Evolutionary conservation across 2,888 invertebrate genomes (phyloP).

Genomic region (Acanthopleura granulata): DNA sequence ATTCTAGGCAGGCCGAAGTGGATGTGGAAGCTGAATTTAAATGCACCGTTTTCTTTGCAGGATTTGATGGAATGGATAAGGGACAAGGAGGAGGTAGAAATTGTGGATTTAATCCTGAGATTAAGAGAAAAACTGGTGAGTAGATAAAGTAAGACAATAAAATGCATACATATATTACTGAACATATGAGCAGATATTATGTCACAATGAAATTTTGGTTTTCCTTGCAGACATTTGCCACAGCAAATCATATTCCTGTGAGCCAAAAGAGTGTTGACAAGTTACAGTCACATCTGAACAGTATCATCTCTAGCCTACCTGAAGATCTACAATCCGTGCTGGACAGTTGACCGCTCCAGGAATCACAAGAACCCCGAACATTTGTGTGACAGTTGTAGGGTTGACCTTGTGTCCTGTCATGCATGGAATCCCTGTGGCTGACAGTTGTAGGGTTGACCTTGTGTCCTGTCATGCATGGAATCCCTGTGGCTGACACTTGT

Average conservation of each 20-base stretch:
- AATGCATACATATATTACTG: no score
- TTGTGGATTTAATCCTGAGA: conserved; percentile 96
- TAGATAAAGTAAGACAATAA: conserved; percentile 63
- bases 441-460: no score
- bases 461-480: no score
- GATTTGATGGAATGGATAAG: conserved; percentile 91
- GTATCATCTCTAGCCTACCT: conserved; percentile 85
- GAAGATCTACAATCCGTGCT: conserved; percentile 89
- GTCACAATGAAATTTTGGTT: neutral
- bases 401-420: no score
- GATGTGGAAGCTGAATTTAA: no score
- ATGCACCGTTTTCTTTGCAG: conserved; percentile 71
- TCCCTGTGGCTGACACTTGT: no score
- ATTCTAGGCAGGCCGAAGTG: no score
- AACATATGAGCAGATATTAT: no score
- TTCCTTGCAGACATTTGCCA: conserved; percentile 54
- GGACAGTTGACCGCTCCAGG: conserved; percentile 44
- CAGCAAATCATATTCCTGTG: conserved; percentile 73
- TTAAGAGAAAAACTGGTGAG: conserved; percentile 89
- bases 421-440: no score
- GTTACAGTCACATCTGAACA: conserved; percentile 79
- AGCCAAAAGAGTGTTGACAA: conserved; percentile 73
- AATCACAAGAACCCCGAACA: neutral
- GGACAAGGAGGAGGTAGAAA: conserved; percentile 95
- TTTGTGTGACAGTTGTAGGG: no score